These are phyloP conservation scores for Eurois occulta DNA, from an alignment of 2,888 invertebrate genomes.

Conservation along the genomic window DNA sequence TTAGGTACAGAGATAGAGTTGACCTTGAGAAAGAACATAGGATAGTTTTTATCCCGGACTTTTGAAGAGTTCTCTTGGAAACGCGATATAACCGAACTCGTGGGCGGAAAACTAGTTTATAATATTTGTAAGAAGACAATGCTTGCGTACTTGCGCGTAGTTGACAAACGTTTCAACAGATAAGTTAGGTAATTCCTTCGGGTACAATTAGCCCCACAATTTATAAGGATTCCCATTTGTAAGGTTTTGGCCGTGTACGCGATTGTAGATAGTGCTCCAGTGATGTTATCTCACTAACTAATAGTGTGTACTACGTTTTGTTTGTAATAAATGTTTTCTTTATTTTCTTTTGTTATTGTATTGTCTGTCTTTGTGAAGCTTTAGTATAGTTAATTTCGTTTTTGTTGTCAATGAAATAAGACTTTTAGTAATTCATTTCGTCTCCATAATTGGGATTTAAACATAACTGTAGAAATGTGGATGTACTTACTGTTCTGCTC, in stretches of 20 bases:
- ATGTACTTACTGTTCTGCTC: too few relatives aligned
- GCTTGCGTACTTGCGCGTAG: too few relatives aligned
- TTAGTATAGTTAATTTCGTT: not conserved
- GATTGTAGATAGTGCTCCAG: conserved; percentile 23
- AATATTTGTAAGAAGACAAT: too few relatives aligned
- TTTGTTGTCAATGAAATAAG: not conserved
- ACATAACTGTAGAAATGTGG: too few relatives aligned
- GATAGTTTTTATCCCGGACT: too few relatives aligned
- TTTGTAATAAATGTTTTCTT: conserved; percentile 5
- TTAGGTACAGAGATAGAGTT: too few relatives aligned
- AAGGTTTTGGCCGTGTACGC: not conserved
- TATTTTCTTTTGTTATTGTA: not conserved
- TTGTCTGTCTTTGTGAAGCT: not conserved
- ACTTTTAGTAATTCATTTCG: too few relatives aligned
- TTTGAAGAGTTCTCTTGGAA: too few relatives aligned
- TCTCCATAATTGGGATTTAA: too few relatives aligned
- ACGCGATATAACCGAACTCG: too few relatives aligned
- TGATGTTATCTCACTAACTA: conserved; percentile 33
- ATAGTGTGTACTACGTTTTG: conserved; percentile 13
- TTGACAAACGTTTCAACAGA: conserved; percentile 22
- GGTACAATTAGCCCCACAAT: conserved; percentile 33
- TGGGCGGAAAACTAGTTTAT: too few relatives aligned
- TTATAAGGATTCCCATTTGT: conserved; percentile 35
- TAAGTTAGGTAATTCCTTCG: conserved; percentile 10
- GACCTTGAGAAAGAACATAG: too few relatives aligned